Conservation (phyloP, 2,113 vertebrate species). For the Melanotaenia duboulayi region DNA sequence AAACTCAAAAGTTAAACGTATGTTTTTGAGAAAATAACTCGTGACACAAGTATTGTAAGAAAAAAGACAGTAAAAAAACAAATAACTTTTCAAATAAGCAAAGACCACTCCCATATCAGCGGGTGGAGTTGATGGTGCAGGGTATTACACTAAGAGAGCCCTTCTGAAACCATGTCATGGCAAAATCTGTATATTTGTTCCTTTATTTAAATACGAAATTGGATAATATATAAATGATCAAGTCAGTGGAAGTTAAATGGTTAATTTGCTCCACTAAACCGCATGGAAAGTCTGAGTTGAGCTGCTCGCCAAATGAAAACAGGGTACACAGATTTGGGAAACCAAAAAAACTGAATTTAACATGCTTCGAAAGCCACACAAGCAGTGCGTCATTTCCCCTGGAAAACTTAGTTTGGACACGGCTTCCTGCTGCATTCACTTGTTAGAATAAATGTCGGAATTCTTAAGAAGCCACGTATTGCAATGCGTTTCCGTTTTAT, state of each 20-base stretch:
- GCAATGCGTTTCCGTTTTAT: not conserved
- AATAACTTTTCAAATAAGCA: not conserved
- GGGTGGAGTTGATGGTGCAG: not conserved
- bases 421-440: conserved; percentile 48
- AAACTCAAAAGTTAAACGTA: not conserved
- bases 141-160: not conserved
- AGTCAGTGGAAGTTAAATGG: conserved; percentile 12
- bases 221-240: too few species aligned
- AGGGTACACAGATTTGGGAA: conserved; percentile 2
- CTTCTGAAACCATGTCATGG: not conserved
- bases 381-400: conserved; percentile 69
- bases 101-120: conserved; percentile 9
- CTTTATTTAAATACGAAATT: not conserved
- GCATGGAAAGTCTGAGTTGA: conserved; percentile 59
- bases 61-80: not conserved
- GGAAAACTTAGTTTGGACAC: conserved; percentile 61
- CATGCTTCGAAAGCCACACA: conserved; percentile 35
- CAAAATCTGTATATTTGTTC: not conserved
- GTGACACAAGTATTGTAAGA: not conserved
- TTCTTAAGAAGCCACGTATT: accelerated
- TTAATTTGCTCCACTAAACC: conserved; percentile 41
- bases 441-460: conserved; percentile 15
- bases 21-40: not conserved
- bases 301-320: conserved; percentile 45
- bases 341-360: not conserved